Evolutionary conservation across 2,888 invertebrate genomes (phyloP).

Genomic region (Timema cristinae): DNA sequence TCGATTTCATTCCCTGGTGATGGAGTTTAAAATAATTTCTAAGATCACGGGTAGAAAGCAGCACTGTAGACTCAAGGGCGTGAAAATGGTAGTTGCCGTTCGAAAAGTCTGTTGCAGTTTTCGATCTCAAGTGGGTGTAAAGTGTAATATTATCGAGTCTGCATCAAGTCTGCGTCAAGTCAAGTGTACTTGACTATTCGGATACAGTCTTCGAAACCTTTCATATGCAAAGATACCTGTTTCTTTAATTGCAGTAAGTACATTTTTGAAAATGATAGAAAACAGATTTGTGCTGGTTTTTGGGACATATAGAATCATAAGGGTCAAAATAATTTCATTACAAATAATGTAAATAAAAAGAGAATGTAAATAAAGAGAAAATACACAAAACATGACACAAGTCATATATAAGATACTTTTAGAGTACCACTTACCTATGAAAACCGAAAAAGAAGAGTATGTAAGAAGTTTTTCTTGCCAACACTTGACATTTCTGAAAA

Average conservation of each 20-base stretch:
- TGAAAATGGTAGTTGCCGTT: too few species aligned
- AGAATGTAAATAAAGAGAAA: not conserved
- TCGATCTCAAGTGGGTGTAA: too few species aligned
- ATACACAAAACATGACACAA: slow-evolving; percentile 9
- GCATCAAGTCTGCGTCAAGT: too few species aligned
- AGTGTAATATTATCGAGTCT: too few species aligned
- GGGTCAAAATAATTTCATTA: slow-evolving; percentile 14
- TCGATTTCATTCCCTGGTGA: too few species aligned
- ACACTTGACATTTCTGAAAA: slow-evolving; percentile 11
- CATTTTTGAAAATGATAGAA: not conserved
- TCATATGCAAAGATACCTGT: slow-evolving; percentile 1
- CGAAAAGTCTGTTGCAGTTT: too few species aligned
- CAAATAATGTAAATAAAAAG: not conserved
- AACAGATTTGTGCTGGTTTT: not conserved
- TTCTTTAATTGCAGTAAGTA: slow-evolving; percentile 5
- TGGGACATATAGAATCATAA: slow-evolving; percentile 3
- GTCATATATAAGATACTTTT: slow-evolving; percentile 4
- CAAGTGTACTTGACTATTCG: too few species aligned
- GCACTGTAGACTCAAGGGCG: too few species aligned
- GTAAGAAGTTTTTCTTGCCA: not conserved
- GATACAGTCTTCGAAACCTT: not conserved
- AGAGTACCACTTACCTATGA: not conserved
- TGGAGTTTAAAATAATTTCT: too few species aligned
- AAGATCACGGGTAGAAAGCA: too few species aligned
- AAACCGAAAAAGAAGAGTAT: not conserved